Base-by-base conservation (phyloP, 2,113 vertebrate genomes). In the Paratilapia polleni region DNA sequence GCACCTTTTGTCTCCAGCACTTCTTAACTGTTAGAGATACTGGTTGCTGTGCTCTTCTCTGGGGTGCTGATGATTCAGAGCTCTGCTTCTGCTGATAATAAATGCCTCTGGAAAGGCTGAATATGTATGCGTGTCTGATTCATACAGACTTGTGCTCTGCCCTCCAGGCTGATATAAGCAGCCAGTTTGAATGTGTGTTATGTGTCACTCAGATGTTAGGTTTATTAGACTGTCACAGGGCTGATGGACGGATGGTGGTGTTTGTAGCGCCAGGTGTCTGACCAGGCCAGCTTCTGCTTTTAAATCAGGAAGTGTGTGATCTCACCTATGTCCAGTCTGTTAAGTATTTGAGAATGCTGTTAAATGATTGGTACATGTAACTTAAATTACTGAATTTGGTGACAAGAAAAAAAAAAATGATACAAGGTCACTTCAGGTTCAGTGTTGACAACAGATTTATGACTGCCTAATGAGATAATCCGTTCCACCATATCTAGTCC, bases 221-320 rank as follows among this genome's bases (percentile, higher is more conserved):
- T 94, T 94, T 90, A 95, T 95, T 94, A 93, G 70, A 26, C 91
- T 93, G 94, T 95, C 94, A 87, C 41, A 57, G 20, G 5, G 3
- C 4, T 91, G 90, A 94, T 85, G 88, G 80, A 92, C 22, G 15
- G 76, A 78, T 77, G 73, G 41, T 73, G 49, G 7, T 86, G 85
- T 73, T 80, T 85, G 52, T 60, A 17, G 83, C 79, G 86, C 58
- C 74, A 64, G 59, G 81, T 64, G 86, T 74, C 34, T 31, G 19
- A 49, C 9, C 64, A 6, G 41, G 15, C 3, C 13, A 43, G 11
- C 13, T 12, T 79, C 63, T 43, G 5, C 22, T 60, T 26, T 34
- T 34, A 78, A 54, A 4, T 9, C 14, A 38, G 20, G 26, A 61
- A 24, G 15, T 6, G 6, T 8, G 20, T 20, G 24, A 6, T 34